Conservation (phyloP, 2,888 invertebrate genomes). For the Drosophila aldrichi region DNA sequence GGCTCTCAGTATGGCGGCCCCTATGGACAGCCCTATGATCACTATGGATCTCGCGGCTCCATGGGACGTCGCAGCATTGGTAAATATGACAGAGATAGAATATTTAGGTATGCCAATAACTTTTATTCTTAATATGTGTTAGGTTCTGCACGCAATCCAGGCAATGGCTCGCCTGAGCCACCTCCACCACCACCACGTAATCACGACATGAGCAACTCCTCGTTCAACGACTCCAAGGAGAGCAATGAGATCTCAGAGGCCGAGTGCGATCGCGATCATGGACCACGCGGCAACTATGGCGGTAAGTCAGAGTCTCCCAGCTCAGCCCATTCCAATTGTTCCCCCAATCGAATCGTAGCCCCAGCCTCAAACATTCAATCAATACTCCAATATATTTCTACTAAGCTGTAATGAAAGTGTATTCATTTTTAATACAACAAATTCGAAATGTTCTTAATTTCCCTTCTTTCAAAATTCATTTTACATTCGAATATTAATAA, state of each 20-base stretch:
- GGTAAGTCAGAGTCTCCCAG: slow-evolving; percentile 87
- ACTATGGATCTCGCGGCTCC: slow-evolving; percentile 94
- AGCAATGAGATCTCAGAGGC: slow-evolving; percentile 97
- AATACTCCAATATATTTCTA: slow-evolving; percentile 3
- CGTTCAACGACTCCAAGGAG: slow-evolving; percentile 96
- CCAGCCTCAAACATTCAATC: slow-evolving; percentile 4
- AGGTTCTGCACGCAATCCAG: slow-evolving; percentile 85
- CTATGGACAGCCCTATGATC: slow-evolving; percentile 95
- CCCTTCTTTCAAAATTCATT: slow-evolving; percentile 57
- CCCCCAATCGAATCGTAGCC: background rate
- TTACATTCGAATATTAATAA: slow-evolving; percentile 34
- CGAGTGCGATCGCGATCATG: slow-evolving; percentile 94
- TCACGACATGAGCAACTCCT: slow-evolving; percentile 92
- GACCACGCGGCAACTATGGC: slow-evolving; percentile 92
- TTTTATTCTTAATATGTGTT: background rate
- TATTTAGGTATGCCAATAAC: background rate
- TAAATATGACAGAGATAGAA: slow-evolving; percentile 38
- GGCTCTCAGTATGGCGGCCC: slow-evolving; percentile 91
- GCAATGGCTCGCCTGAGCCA: slow-evolving; percentile 88
- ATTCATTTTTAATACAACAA: slow-evolving; percentile 55
- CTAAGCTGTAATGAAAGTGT: slow-evolving; percentile 36
- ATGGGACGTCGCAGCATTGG: slow-evolving; percentile 89
- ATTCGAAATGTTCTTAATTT: slow-evolving; percentile 63
- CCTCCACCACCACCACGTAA: slow-evolving; percentile 93
- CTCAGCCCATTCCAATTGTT: background rate